Base-by-base conservation (phyloP, 2,797 vertebrate species). In the Odontamblyopus lacepedii region DNA sequence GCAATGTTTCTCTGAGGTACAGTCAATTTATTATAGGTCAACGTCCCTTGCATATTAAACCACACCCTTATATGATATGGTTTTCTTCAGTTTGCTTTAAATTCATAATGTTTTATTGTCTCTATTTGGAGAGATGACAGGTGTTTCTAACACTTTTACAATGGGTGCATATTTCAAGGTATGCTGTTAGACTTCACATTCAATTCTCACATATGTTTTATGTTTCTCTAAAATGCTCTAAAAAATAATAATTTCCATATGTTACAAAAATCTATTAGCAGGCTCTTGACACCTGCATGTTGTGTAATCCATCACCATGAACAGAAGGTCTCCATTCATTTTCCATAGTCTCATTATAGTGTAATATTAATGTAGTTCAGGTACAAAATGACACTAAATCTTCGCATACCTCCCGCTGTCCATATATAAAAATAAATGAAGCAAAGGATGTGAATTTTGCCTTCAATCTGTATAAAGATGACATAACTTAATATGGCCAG, bases 211-310 rank as follows among this genome's bases (percentile, higher is more conserved):
- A 16, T 57, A 29, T 7, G 63, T 70, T 72, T 72, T 6, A 15
- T 41, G 23, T 26, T 60, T 75, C 76, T 63, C 59, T 53, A 60
- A 1, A 6, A 68, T 76, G 72, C 29, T 80, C 56, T 60, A 69
- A 78, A 78, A 23, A 23, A 23, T 23, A 23, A 23, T 84, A 23
- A 73, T 79, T 83, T 83, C 75, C 67, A 74, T 83, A 74, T 77
- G 75, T 76, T 79, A 76, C 78, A 72, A 87, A 88, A 89, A 81
- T 88, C 75, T 86, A 81, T 86, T 83, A 85, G 74, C 77, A 82
- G 73, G 75, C 78, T 74, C 74, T 73, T 84, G 73, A 85, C 78
- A 84, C 69, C 75, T 83, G 86, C 69, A 68, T 76, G 79, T 78
- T 83, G 74, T 80, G 73, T 73, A 80, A 84, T 87, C 72, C 65